phyloP scores from a whole-genome alignment of 92 coral and sea anemone genomes.

The Paramuricea clavata region DNA sequence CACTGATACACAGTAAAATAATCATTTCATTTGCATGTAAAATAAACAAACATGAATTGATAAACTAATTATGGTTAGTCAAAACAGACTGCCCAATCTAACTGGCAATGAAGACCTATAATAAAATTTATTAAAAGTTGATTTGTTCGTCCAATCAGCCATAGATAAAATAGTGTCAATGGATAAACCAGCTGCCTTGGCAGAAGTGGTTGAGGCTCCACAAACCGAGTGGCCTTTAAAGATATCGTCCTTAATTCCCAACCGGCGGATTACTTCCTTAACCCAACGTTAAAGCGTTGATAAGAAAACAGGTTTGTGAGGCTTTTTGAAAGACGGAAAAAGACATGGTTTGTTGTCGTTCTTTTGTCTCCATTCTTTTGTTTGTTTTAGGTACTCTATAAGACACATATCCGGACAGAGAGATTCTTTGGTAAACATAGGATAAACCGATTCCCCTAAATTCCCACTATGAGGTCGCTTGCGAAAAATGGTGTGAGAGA shows the following conservation, averaged over 20 bases:
- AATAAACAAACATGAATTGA: no score
- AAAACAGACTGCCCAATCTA: no score
- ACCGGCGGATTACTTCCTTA: slow-evolving; percentile 52
- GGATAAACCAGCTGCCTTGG: slow-evolving; percentile 47
- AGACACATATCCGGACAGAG: slow-evolving; percentile 58
- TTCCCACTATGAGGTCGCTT: slow-evolving; percentile 57
- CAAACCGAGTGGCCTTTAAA: slow-evolving; percentile 68
- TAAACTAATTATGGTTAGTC: no score
- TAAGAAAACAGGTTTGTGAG: slow-evolving; percentile 70
- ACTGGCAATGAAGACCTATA: no score
- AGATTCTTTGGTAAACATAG: slow-evolving; percentile 45
- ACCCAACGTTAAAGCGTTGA: slow-evolving; percentile 66
- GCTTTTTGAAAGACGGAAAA: slow-evolving; percentile 59
- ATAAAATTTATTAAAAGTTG: not conserved
- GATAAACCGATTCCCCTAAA: slow-evolving; percentile 60
- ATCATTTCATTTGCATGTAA: no score
- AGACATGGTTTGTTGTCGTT: slow-evolving; percentile 55
- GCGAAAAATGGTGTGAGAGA: slow-evolving; percentile 37
- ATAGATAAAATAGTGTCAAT: not conserved
- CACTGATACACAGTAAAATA: no score
- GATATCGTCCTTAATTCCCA: slow-evolving; percentile 48
- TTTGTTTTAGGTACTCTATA: no score
- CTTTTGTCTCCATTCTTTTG: slow-evolving; percentile 7
- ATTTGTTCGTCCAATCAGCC: not conserved
- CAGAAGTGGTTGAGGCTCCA: slow-evolving; percentile 59